Evolutionary conservation across 2,888 invertebrate species (phyloP).

Genomic region (Heliconius sara): DNA sequence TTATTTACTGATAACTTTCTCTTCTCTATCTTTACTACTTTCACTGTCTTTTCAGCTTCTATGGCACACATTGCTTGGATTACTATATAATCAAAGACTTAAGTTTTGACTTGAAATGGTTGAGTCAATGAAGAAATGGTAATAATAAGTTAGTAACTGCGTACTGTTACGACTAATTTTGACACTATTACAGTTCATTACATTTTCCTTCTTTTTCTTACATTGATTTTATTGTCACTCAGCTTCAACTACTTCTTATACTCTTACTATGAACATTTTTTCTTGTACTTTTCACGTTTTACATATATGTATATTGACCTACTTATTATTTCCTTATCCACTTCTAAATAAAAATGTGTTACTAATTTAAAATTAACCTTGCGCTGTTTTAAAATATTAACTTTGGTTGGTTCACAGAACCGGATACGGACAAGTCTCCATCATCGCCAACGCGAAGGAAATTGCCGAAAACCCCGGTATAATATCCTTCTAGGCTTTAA

Average conservation of each 20-base stretch:
- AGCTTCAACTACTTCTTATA: background rate
- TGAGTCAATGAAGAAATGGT: slow-evolving; percentile 13
- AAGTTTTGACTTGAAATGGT: slow-evolving; percentile 8
- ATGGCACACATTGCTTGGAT: slow-evolving; percentile 23
- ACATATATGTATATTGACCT: background rate
- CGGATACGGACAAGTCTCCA: slow-evolving; percentile 93
- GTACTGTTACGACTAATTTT: background rate
- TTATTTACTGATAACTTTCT: background rate
- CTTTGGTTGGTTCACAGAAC: slow-evolving; percentile 85
- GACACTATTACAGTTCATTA: background rate
- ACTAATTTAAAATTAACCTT: too few species aligned
- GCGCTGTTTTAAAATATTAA: slow-evolving; percentile 13
- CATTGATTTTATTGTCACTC: background rate
- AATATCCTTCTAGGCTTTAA: slow-evolving; percentile 86
- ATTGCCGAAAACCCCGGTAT: slow-evolving; percentile 98
- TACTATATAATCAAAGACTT: slow-evolving; percentile 9
- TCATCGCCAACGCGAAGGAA: slow-evolving; percentile 96
- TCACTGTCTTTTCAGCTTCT: slow-evolving; percentile 25
- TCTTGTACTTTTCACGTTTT: background rate
- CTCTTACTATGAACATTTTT: background rate
- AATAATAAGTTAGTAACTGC: slow-evolving; percentile 12
- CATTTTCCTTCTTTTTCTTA: background rate
- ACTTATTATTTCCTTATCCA: background rate
- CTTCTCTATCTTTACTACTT: slow-evolving; percentile 22
- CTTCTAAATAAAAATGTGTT: too few species aligned